Evolutionary conservation across 2,888 invertebrate genomes (phyloP), one percentile per base, ranked within the genome.

Genomic region (Leptopilina myrica): DNA sequence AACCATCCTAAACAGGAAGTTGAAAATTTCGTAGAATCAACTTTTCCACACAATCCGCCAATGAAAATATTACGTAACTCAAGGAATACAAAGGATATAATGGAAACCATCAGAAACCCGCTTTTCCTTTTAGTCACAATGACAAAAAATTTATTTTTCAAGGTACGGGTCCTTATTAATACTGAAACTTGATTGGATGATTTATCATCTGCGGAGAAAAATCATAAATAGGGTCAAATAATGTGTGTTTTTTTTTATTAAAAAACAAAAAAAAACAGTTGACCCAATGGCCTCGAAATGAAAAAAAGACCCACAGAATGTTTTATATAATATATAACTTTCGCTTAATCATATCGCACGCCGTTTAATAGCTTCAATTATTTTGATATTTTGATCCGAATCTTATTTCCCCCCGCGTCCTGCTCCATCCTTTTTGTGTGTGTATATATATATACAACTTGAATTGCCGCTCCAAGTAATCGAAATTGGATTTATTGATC

Each of bases 101-200:
- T 33, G 3, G 33, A 33, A 33, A 33, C 33, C 33, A 33, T 33
- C 33, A 33, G 33, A 33, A 33, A 33, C 33, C 33, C 33, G 33
- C 33, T 33, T 33, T 33, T 33, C 33, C 33, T 33, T 33, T 33
- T 2, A 33, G 33, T 33, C 33, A 33, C 33, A 33, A 33, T 33
- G 2, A 33, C 33, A 33, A 33, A 33, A 33, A 33, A 33, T 33
- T 33, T 33, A 33, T 33, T 33, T 33, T 33, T 33, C 2, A 33
- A 33, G 33, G 33, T 33, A 33, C 33, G 33, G 33, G 33, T 33
- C 33, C 33, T 33, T 33, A 33, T 33, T 33, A 33, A 33, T 33
- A 33, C 33, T 33, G 3, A 33, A 33, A 33, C 4, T 33, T 84
- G 83, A 84, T 84, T 81, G 82, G 33, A 84, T 81, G 83, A 84